Conservation (phyloP, 2,113 vertebrate genomes). For the Mormoops blainvillei region DNA sequence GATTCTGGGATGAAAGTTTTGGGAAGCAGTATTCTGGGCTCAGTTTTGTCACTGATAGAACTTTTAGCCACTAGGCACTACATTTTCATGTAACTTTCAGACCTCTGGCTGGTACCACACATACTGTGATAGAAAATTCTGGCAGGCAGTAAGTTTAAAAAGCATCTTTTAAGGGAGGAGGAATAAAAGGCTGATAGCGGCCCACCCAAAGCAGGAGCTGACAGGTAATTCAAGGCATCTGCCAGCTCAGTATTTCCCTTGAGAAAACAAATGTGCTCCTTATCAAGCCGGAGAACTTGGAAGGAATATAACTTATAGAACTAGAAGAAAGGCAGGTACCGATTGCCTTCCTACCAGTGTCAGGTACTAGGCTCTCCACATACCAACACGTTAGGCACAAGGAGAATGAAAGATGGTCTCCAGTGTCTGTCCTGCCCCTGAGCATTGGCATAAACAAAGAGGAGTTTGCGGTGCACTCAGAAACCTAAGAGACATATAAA, state of each 20-base stretch:
- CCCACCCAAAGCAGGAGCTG: not conserved
- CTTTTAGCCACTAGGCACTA: fast-evolving
- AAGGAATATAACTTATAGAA: not conserved
- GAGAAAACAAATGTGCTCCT: not conserved
- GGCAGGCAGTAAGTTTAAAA: not conserved
- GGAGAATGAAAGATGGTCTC: not conserved
- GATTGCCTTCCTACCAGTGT: not conserved
- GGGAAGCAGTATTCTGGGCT: not conserved
- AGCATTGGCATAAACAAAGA: not conserved
- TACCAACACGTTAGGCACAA: not conserved
- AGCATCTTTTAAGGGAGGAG: not conserved
- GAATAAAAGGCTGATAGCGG: not conserved
- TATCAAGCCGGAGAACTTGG: not conserved
- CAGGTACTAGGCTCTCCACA: not conserved
- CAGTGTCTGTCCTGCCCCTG: not conserved
- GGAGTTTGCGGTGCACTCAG: not conserved
- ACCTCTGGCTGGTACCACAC: not conserved
- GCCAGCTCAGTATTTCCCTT: not conserved
- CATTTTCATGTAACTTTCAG: not conserved
- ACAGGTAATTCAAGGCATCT: not conserved
- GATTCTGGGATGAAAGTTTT: not conserved
- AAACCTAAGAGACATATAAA: not conserved
- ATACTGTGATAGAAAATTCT: not conserved
- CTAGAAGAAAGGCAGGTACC: not conserved
- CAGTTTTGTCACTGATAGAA: not conserved